Evolutionary conservation across 2,797 vertebrate genomes (phyloP), one percentile per base, ranked within the genome.

Genomic region (Rhinichthys osculus): DNA sequence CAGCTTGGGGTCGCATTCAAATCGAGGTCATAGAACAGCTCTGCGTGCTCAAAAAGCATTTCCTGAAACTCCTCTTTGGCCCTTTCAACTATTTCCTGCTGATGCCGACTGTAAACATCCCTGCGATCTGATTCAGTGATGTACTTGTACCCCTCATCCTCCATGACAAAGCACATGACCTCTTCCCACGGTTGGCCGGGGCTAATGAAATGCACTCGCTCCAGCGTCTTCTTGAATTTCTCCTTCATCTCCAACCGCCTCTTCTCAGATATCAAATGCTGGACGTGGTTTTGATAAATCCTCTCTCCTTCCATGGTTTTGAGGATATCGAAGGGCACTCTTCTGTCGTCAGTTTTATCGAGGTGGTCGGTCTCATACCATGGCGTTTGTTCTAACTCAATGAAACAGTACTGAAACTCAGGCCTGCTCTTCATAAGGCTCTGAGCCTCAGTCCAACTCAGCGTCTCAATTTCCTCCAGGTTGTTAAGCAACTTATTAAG

Each of bases 51-150:
- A 92, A 99, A 99, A 92, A 99, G 97, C 98, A 99, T 99, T 97
- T 99, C 98, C 95, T 99, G 98, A 96, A 99, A 99, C 94, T 99
- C 98, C 93, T 99, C 98, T 96, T 99, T 99, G 95, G 98, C 98
- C 95, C 97, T 96, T 96, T 99, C 98, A 93, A 99, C 98, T 92
- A 99, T 99, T 95, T 99, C 98, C 92, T 97, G 96, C 95, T 99
- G 98, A 94, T 99, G 98, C 88, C 96, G 96, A 91, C 95, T 95
- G 91, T 99, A 99, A 78, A 99, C 98, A 92, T 99, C 98, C 92
- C 96, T 96, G 89, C 98, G 96, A 90, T 99, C 98, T 86, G 94
- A 93, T 93, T 99, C 98, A 50, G 96, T 97, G 92, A 99, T 99
- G 88, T 97, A 99, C 91, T 98, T 99, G 94, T 97, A 99, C 3